phyloP scores from a whole-genome alignment of 2,797 vertebrate species.

The Emydoidea blandingii region DNA sequence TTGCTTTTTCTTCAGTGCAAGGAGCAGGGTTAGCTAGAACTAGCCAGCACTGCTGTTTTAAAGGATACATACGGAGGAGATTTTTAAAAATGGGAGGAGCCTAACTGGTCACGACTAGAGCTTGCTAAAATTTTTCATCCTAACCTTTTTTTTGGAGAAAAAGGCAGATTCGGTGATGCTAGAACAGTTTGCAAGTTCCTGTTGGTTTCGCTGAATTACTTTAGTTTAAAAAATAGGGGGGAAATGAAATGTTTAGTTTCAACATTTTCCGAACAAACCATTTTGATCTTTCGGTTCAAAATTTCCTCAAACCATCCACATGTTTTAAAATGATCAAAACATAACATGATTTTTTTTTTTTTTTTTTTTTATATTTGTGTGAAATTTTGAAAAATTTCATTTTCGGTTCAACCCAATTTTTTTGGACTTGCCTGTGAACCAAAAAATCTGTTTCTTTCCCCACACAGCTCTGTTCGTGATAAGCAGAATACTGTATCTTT shows the following conservation, averaged over 20 bases:
- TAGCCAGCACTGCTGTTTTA: neutral
- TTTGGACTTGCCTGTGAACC: neutral
- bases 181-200: neutral
- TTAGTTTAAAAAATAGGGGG: neutral
- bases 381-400: neutral
- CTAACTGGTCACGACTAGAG: neutral
- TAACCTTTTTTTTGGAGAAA: neutral
- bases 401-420: neutral
- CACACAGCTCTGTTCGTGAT: neutral
- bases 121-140: neutral
- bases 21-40: neutral
- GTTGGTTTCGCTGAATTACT: neutral
- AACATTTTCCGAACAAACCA: neutral
- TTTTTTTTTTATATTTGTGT: neutral
- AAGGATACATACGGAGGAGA: neutral
- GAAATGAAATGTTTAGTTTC: neutral
- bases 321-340: neutral
- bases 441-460: neutral
- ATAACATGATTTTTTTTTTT: neutral
- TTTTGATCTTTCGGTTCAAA: neutral
- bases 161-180: neutral
- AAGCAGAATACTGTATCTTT: neutral
- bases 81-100: neutral
- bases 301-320: neutral
- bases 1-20: neutral